Evolutionary conservation across 1,140 invertebrate genomes (phyloP).

Genomic region (Drosophila virilis): DNA sequence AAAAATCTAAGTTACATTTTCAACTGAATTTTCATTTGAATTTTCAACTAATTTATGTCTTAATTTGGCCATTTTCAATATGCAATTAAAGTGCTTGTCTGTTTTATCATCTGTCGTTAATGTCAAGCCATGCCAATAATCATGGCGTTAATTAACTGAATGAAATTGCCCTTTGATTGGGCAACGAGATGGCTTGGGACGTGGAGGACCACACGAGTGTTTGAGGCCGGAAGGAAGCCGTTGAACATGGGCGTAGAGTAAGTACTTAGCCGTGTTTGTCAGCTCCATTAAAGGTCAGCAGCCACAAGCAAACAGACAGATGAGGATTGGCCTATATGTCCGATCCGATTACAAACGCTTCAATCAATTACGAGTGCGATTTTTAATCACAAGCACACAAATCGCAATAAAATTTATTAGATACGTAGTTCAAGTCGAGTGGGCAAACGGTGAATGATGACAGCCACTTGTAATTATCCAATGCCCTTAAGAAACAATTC

Average conservation of each 20-base stretch:
- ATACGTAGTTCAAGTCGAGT: not conserved
- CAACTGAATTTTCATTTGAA: not conserved
- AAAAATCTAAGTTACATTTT: not conserved
- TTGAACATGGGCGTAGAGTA: slow-evolving; percentile 11
- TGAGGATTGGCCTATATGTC: slow-evolving; percentile 14
- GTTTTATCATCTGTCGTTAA: not conserved
- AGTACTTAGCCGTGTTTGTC: slow-evolving; percentile 24
- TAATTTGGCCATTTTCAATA: no score
- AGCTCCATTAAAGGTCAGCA: slow-evolving; percentile 2
- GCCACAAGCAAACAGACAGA: slow-evolving; percentile 3
- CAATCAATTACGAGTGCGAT: slow-evolving; percentile 33
- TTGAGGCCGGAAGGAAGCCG: slow-evolving; percentile 23
- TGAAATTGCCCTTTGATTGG: slow-evolving; percentile 5
- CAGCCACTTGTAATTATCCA: slow-evolving; percentile 21
- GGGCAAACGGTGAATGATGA: slow-evolving; percentile 1
- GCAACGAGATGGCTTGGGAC: not conserved
- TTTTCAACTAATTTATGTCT: no score
- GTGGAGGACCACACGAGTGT: slow-evolving; percentile 1
- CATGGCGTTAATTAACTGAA: slow-evolving; percentile 14
- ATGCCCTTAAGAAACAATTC: not conserved
- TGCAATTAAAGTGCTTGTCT: not conserved
- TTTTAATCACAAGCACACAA: slow-evolving; percentile 42
- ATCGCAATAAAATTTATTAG: slow-evolving; percentile 30
- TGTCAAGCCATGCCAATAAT: not conserved
- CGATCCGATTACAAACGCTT: slow-evolving; percentile 22